Evolutionary conservation across 2,797 vertebrate genomes (phyloP).

Genomic region (Rhyacichthys aspro): DNA sequence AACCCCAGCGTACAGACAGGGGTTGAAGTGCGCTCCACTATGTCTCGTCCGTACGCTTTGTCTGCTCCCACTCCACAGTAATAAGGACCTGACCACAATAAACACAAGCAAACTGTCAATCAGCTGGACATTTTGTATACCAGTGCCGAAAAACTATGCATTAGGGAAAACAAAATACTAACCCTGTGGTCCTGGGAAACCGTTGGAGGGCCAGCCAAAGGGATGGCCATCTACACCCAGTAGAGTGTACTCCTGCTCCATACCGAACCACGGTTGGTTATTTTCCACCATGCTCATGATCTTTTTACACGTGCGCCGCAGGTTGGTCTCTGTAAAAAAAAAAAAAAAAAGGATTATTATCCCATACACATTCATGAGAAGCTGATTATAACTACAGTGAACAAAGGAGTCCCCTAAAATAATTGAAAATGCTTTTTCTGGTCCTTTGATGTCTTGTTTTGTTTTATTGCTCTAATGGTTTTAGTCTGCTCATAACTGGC

Average conservation of each 20-base stretch:
- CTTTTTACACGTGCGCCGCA: constrained; percentile 84
- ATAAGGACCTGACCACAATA: constrained; percentile 86
- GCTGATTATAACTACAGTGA: too few relatives aligned
- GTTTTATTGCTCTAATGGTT: too few relatives aligned
- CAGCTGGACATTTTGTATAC: too few relatives aligned
- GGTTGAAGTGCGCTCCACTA: constrained; percentile 95
- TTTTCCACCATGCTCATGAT: constrained; percentile 91
- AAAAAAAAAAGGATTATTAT: too few relatives aligned
- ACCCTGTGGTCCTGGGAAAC: constrained; percentile 97
- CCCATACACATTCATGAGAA: too few relatives aligned
- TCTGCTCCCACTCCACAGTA: constrained; percentile 95
- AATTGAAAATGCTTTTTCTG: too few relatives aligned
- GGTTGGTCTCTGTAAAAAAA: constrained; percentile 86
- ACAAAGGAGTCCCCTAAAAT: too few relatives aligned
- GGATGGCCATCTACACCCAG: constrained; percentile 91
- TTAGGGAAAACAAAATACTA: constrained; percentile 5
- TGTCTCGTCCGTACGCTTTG: constrained; percentile 91
- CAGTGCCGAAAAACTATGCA: background rate
- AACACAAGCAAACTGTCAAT: background rate
- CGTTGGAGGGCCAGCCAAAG: constrained; percentile 95
- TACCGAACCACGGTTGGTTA: constrained; percentile 92
- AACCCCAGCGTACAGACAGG: constrained; percentile 93
- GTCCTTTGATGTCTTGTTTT: too few relatives aligned
- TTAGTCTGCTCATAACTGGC: too few relatives aligned
- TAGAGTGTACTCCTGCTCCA: constrained; percentile 97